These are phyloP conservation scores for Pterophyllum scalare DNA, from an alignment of 2,113 vertebrate species.

Conservation along the genomic window DNA sequence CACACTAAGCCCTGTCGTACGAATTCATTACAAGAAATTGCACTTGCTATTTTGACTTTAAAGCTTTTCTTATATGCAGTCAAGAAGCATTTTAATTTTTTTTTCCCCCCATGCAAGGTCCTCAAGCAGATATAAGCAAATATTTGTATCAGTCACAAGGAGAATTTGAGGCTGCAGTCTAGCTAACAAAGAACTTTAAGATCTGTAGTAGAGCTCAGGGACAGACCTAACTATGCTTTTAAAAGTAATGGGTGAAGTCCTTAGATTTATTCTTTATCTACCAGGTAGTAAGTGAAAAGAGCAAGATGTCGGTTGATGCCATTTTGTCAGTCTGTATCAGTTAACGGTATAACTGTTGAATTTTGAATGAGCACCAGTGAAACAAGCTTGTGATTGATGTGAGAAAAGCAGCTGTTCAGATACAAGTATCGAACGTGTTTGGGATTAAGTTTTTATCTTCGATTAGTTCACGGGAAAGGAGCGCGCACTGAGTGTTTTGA, in stretches of 20 bases:
- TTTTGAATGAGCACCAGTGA: slow-evolving; percentile 53
- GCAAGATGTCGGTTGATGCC: slow-evolving; percentile 3
- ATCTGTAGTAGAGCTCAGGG: slow-evolving; percentile 48
- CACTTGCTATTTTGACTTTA: slow-evolving; percentile 30
- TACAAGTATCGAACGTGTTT: not conserved
- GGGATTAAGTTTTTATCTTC: not conserved
- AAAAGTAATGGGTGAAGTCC: slow-evolving; percentile 38
- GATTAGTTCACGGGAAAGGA: not conserved
- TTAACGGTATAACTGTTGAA: slow-evolving; percentile 52
- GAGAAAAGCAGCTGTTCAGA: slow-evolving; percentile 13
- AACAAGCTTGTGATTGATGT: slow-evolving; percentile 33
- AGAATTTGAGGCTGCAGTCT: slow-evolving; percentile 48
- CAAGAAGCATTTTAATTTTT: not conserved
- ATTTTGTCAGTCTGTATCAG: slow-evolving; percentile 49
- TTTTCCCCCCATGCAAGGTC: not conserved
- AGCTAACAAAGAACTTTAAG: slow-evolving; percentile 45
- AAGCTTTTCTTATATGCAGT: not conserved
- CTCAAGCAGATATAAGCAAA: not conserved
- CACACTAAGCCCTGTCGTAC: slow-evolving; percentile 13
- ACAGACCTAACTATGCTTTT: slow-evolving; percentile 43
- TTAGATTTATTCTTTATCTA: slow-evolving; percentile 49
- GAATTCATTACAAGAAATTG: slow-evolving; percentile 47
- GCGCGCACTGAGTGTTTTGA: not conserved
- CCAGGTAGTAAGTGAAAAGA: slow-evolving; percentile 30
- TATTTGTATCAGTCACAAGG: slow-evolving; percentile 17